Evolutionary conservation across 2,888 invertebrate species (phyloP).

Genomic region (Agonopterix alstromeriana): DNA sequence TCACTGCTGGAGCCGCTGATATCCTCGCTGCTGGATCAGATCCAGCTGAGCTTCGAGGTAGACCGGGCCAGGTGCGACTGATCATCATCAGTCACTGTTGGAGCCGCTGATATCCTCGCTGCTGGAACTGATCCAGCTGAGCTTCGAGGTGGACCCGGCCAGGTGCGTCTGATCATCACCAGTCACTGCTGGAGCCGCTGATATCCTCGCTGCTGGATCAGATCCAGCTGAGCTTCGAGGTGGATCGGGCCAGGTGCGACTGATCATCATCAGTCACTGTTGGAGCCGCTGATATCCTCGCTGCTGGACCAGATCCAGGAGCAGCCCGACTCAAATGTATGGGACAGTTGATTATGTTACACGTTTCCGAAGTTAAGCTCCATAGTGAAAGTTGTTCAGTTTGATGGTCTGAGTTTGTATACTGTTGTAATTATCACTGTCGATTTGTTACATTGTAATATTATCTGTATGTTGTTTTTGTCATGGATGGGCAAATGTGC

Average conservation of each 20-base stretch:
- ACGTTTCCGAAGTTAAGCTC: too few relatives aligned
- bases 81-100: slow-evolving; percentile 80
- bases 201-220: slow-evolving; percentile 84
- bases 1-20: slow-evolving; percentile 92
- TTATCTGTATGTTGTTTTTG: too few relatives aligned
- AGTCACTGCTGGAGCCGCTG: slow-evolving; percentile 90
- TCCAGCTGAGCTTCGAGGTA: slow-evolving; percentile 89
- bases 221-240: slow-evolving; percentile 87
- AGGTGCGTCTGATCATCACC: slow-evolving; percentile 64
- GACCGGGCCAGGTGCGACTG: slow-evolving; percentile 85
- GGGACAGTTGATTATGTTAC: too few relatives aligned
- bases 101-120: slow-evolving; percentile 91
- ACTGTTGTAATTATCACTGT: too few relatives aligned
- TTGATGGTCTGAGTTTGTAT: too few relatives aligned
- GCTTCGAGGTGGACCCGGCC: slow-evolving; percentile 96
- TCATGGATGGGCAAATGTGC: too few relatives aligned
- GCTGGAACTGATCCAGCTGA: slow-evolving; percentile 79
- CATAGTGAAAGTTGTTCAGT: too few relatives aligned
- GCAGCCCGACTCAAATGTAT: too few relatives aligned
- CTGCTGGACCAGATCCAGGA: slow-evolving; percentile 77
- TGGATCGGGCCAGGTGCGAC: slow-evolving; percentile 89
- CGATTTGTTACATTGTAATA: too few relatives aligned
- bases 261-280: slow-evolving; percentile 78
- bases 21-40: slow-evolving; percentile 80
- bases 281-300: slow-evolving; percentile 91